Conservation (phyloP, 2,888 invertebrate genomes). For the Ichneumon xanthorius region DNA sequence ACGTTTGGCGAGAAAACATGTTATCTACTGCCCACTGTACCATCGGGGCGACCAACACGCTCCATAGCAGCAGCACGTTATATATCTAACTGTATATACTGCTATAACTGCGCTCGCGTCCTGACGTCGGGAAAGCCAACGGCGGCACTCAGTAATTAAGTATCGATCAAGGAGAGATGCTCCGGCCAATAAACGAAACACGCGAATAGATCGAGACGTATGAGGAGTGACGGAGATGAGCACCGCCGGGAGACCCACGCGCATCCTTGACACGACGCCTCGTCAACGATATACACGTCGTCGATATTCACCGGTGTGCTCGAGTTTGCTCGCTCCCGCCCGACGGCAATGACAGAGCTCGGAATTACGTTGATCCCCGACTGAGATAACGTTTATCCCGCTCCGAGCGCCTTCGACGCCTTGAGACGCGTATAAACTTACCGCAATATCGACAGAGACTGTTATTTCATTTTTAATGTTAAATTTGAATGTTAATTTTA, state of each 20-base stretch:
- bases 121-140: slow-evolving; percentile 42
- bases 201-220: slow-evolving; percentile 31
- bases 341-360: slow-evolving; percentile 40
- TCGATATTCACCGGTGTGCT: slow-evolving; percentile 24
- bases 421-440: not conserved
- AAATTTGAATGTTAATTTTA: not conserved
- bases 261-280: slow-evolving; percentile 64
- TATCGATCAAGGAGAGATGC: slow-evolving; percentile 59
- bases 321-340: slow-evolving; percentile 23
- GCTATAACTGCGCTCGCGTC: slow-evolving; percentile 34
- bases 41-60: slow-evolving; percentile 29
- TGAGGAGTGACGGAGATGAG: slow-evolving; percentile 31
- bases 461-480: not conserved
- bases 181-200: slow-evolving; percentile 43
- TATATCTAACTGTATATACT: slow-evolving; percentile 55
- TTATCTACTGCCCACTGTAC: slow-evolving; percentile 50
- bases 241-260: slow-evolving; percentile 49
- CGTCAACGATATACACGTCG: slow-evolving; percentile 4
- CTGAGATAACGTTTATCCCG: slow-evolving; percentile 23
- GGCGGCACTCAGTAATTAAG: slow-evolving; percentile 60
- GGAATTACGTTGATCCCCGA: slow-evolving; percentile 18
- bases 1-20: slow-evolving; percentile 45
- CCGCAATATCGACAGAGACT: not conserved
- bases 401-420: not conserved
- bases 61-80: slow-evolving; percentile 21